Evolutionary conservation across 2,888 invertebrate species (phyloP), one percentile per base, ranked within the genome.

Genomic region (Nomada ferruginata): DNA sequence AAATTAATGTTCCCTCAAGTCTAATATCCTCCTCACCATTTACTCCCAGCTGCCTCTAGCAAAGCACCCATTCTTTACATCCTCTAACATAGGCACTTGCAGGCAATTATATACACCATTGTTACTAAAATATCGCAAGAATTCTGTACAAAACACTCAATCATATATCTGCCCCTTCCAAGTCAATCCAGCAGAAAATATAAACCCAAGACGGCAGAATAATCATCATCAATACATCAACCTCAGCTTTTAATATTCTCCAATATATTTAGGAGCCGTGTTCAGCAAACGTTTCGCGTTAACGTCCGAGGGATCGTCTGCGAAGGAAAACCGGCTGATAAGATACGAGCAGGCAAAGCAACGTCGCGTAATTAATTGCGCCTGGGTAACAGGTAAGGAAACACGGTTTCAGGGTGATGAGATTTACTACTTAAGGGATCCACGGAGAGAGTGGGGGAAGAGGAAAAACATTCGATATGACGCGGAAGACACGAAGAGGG

Each of bases 361-460:
- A 55, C 36, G 53, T 68, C 42, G 29, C 44, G 55, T 75, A 83
- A 83, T 83, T 83, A 79, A 83, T 75, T 76, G 18, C 60, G 20
- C 23, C 20, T 29, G 23, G 55, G 42, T 44, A n/a, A 69, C 36
- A n/a, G 53, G 59, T 29, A 11, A 59, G 57, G 59, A 36, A 76
- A 76, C 74, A 42, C 57, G 20, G 50, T 72, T 75, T 57, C 71
- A 61, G 29, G 65, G 55, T 78, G 71, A 81, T 57, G 71, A 78
- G 78, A 82, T 83, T 82, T 79, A 79, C 74, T 82, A 82, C 78
- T 69, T 44, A 59, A 55, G 55, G 63, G 29, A 53, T 55, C 79
- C 79, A 83, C 64, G 75, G 72, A 65, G 71, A 66, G 65, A 36
- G 18, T 26, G 70, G 59, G 61, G 29, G 42, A 29, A 65, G 44